phyloP scores from a whole-genome alignment of 2,113 vertebrate species.

The Rhabdornis inornatus region DNA sequence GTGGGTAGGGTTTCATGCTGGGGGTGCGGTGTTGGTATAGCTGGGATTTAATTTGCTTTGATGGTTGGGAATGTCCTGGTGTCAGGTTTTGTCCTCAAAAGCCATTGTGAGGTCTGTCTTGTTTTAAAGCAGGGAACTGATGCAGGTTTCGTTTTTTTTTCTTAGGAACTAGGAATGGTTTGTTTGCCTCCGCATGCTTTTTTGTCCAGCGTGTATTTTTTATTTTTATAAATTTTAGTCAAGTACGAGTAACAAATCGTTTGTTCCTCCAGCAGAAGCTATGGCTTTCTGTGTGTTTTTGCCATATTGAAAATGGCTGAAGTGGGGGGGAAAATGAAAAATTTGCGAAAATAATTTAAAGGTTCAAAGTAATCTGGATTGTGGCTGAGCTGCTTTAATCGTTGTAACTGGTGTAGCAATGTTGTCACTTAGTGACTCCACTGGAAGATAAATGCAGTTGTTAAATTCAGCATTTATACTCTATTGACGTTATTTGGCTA shows the following conservation, averaged over 20 bases:
- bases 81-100: conserved; percentile 13
- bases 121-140: neutral
- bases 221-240: neutral
- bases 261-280: neutral
- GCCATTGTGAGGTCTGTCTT: neutral
- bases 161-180: neutral
- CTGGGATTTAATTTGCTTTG: neutral
- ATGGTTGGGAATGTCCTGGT: neutral
- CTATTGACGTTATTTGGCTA: rapidly evolving
- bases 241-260: neutral
- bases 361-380: neutral
- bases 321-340: neutral
- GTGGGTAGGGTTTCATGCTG: neutral
- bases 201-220: neutral
- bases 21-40: neutral
- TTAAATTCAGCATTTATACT: neutral
- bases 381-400: neutral
- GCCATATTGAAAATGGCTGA: neutral
- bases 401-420: neutral
- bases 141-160: neutral
- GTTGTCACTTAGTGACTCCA: neutral
- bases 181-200: neutral
- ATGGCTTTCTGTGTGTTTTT: neutral
- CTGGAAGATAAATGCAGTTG: neutral
- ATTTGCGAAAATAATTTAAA: neutral